These are phyloP conservation scores for Zaprionus kolodkinae DNA, from an alignment of 1,140 invertebrate genomes.

Conservation along the genomic window DNA sequence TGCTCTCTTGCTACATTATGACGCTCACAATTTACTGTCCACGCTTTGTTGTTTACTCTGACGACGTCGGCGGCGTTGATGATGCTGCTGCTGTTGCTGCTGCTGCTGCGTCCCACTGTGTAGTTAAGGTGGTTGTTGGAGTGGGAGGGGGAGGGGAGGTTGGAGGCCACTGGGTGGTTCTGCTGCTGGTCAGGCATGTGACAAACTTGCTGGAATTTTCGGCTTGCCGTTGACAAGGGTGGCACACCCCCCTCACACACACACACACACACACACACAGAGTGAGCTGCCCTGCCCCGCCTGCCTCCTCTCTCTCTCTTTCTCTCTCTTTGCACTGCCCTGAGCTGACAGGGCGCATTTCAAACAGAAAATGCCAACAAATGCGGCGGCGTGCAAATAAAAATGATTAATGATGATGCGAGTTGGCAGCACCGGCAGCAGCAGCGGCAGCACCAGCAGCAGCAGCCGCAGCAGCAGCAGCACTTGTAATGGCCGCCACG, in stretches of 20 bases:
- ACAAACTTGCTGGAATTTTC: constrained; percentile 76
- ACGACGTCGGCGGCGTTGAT: constrained; percentile 62
- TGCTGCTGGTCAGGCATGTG: constrained; percentile 61
- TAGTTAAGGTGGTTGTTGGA: constrained; percentile 22
- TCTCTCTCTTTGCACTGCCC: constrained; percentile 20
- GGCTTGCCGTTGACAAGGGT: constrained; percentile 68
- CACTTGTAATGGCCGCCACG: constrained; percentile 64
- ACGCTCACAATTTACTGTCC: constrained; percentile 81
- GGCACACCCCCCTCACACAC: constrained; percentile 33
- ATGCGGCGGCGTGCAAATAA: constrained; percentile 83
- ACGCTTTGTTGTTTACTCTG: constrained; percentile 80
- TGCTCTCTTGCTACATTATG: constrained; percentile 59
- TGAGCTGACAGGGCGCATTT: constrained; percentile 61
- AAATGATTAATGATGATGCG: constrained; percentile 84
- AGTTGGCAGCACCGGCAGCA: constrained; percentile 56
- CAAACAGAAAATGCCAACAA: constrained; percentile 75
- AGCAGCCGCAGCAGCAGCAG: constrained; percentile 29
- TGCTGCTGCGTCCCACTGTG: constrained; percentile 27
- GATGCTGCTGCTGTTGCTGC: constrained; percentile 39
- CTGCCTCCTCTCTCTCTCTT: too few species aligned
- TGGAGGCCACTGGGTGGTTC: constrained; percentile 21
- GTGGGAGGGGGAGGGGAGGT: constrained; percentile 17
- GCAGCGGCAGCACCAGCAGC: constrained; percentile 33
- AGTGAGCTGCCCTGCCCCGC: background rate
- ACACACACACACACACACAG: background rate